phyloP scores from a whole-genome alignment of 2,888 invertebrate genomes.

The Agelastica alni region DNA sequence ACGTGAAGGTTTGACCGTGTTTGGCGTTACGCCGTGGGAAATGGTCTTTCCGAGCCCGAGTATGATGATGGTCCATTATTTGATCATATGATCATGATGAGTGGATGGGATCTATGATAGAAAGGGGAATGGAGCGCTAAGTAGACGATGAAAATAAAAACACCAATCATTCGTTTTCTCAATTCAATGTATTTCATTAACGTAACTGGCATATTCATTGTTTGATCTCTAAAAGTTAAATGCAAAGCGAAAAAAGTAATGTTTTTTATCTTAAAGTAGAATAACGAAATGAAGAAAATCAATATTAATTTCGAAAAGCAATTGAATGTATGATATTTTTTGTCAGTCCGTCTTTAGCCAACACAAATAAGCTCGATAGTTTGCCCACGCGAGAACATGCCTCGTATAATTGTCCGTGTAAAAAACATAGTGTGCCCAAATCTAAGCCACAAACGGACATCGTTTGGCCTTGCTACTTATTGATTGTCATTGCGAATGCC shows the following conservation, averaged over 20 bases:
- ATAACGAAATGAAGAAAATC: neutral
- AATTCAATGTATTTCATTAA: neutral
- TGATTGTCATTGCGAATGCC: constrained; percentile 2
- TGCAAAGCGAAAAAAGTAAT: neutral
- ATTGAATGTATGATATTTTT: too few species aligned
- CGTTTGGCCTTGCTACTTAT: constrained; percentile 6
- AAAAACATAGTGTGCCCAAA: constrained; percentile 3
- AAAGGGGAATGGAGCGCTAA: neutral
- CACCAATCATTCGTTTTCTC: neutral
- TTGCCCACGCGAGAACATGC: neutral
- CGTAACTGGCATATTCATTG: neutral
- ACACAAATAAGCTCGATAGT: too few species aligned
- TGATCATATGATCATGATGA: too few species aligned
- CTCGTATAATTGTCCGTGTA: too few species aligned
- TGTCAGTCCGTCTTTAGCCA: too few species aligned
- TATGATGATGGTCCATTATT: too few species aligned
- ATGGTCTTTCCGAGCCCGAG: too few species aligned
- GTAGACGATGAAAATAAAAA: neutral
- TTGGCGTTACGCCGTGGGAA: too few species aligned
- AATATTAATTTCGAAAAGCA: neutral
- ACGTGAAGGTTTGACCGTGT: too few species aligned
- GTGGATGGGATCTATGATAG: neutral
- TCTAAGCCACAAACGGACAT: constrained; percentile 9
- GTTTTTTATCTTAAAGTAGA: neutral
- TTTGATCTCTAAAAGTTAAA: neutral